phyloP scores from a whole-genome alignment of 2,113 vertebrate genomes.

The Oryzias javanicus region DNA sequence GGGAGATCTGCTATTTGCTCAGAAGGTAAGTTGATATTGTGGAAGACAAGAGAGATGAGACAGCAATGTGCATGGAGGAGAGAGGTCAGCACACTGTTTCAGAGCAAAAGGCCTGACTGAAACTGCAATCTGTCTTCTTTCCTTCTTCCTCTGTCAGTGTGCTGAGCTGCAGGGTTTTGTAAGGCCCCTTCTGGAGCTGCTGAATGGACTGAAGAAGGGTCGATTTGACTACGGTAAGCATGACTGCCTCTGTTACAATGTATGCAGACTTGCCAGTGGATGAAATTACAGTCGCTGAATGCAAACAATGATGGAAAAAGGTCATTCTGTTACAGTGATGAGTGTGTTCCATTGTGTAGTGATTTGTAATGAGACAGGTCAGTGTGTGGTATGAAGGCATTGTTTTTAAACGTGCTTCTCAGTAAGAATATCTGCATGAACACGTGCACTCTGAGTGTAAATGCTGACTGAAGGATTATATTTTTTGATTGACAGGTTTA shows the following conservation, averaged over 20 bases:
- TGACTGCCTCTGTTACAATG: conserved; percentile 2
- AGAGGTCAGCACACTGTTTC: conserved; percentile 25
- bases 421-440: not conserved
- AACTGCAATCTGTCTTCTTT: conserved; percentile 49
- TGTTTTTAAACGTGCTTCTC: not conserved
- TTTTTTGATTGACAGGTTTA: conserved; percentile 79
- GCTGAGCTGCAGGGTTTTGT: conserved; percentile 88
- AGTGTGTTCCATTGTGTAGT: conserved; percentile 9
- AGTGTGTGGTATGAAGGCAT: conserved; percentile 28
- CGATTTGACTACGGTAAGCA: conserved; percentile 86
- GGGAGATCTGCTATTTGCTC: conserved; percentile 85
- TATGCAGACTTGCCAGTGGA: conserved; percentile 6
- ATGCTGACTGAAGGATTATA: conserved; percentile 43
- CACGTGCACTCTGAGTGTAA: conserved; percentile 9
- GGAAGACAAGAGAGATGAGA: conserved; percentile 15
- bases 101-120: conserved; percentile 10
- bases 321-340: conserved; percentile 8
- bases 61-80: conserved; percentile 13
- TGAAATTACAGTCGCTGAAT: conserved; percentile 24
- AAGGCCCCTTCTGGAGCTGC: conserved; percentile 84
- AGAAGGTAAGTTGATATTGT: conserved; percentile 78
- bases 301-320: conserved; percentile 17
- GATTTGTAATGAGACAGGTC: conserved; percentile 30
- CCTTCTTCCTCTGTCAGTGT: conserved; percentile 76
- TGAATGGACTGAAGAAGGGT: conserved; percentile 87